A percentile compares a stretch with the other conserved stretches of the same genome.
Conservation (phyloP, 2,797 vertebrate genomes). For the Lophius americanus region DNA sequence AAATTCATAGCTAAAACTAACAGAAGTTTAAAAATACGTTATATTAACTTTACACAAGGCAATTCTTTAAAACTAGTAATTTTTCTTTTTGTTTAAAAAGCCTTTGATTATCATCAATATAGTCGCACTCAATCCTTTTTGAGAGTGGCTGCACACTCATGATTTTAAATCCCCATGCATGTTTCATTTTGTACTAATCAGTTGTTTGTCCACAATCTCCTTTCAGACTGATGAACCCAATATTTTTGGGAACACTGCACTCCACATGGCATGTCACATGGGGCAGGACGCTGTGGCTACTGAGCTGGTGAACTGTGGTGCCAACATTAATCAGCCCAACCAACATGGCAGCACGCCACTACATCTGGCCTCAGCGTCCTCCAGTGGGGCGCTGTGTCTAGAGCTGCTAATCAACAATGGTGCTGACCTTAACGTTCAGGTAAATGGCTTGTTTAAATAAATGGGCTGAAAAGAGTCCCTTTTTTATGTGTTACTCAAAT, state of each 20-base stretch:
- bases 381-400: slow-evolving; percentile 92
- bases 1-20: background rate
- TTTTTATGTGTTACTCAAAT: background rate
- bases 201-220: background rate
- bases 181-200: background rate
- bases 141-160: background rate
- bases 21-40: background rate
- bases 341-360: slow-evolving; percentile 89
- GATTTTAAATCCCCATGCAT: background rate
- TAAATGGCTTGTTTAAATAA: slow-evolving; percentile 44
- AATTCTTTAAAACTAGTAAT: background rate
- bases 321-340: slow-evolving; percentile 93
- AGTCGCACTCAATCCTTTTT: background rate
- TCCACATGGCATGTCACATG: slow-evolving; percentile 94
- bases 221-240: slow-evolving; percentile 91
- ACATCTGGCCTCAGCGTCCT: slow-evolving; percentile 93
- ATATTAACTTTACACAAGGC: background rate
- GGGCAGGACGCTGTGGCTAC: slow-evolving; percentile 92
- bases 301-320: slow-evolving; percentile 92
- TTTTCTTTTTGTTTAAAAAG: background rate
- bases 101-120: background rate
- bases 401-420: slow-evolving; percentile 96
- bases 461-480: background rate
- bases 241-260: slow-evolving; percentile 91
- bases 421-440: slow-evolving; percentile 93